Conservation (phyloP, 2,113 vertebrate genomes). For the Amia ocellicauda region DNA sequence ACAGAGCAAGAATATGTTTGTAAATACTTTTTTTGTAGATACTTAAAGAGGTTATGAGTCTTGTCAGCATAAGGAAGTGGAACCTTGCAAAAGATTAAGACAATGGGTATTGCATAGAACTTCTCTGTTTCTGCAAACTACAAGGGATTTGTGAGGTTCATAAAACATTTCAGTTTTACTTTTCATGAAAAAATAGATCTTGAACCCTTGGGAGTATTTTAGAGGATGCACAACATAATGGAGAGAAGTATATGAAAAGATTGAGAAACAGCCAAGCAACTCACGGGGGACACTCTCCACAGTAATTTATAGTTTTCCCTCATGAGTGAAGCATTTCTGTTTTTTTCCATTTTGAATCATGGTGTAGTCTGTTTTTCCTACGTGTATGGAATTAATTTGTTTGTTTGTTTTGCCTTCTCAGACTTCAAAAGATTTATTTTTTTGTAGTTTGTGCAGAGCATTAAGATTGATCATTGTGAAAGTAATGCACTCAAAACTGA, state of each 20-base stretch:
- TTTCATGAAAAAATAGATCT: neutral
- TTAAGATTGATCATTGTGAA: too few relatives aligned
- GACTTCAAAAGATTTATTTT: conserved; percentile 5
- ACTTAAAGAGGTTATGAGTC: neutral
- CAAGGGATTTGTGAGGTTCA: neutral
- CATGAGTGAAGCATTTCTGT: neutral
- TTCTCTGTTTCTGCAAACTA: neutral
- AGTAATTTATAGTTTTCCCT: neutral
- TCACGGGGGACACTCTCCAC: neutral
- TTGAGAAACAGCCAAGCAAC: neutral
- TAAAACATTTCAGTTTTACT: neutral
- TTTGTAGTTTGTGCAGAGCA: neutral
- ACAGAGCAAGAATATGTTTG: too few relatives aligned
- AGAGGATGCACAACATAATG: neutral
- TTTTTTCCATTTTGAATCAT: neutral
- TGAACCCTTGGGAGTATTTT: neutral
- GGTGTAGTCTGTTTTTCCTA: neutral
- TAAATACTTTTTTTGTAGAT: neutral
- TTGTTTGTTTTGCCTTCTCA: conserved; percentile 13
- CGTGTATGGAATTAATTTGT: conserved; percentile 8
- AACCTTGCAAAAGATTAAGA: neutral
- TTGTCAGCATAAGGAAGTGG: neutral
- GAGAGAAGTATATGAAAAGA: neutral
- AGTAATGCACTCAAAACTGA: too few relatives aligned
- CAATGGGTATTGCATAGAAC: neutral